A percentile compares a stretch with the other conserved stretches of the same genome.
phyloP scores from a whole-genome alignment of 2,888 invertebrate species.

The Platycheirus albimanus region DNA sequence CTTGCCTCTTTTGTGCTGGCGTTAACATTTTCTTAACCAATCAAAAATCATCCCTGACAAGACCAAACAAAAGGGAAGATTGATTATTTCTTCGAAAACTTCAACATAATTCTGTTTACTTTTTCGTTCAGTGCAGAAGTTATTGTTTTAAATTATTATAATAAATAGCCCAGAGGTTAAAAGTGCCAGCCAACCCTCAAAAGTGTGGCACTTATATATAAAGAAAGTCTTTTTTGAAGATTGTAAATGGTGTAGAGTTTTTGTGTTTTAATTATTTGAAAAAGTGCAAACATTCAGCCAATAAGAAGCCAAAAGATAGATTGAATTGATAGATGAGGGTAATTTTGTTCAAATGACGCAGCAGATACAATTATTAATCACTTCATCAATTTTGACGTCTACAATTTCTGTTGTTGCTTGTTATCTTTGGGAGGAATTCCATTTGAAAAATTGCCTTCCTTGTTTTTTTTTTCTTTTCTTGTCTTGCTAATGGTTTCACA shows the following conservation, averaged over 20 bases:
- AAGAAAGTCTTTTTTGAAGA: neutral
- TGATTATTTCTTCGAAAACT: no score
- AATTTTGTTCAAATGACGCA: neutral
- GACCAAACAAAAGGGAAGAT: no score
- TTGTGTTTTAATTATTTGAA: neutral
- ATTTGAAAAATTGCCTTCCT: neutral
- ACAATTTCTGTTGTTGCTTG: neutral
- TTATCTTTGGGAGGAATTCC: neutral
- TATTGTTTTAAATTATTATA: neutral
- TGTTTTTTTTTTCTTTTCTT: neutral
- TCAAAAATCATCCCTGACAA: no score
- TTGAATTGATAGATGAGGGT: neutral
- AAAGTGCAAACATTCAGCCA: neutral
- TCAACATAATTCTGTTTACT: neutral
- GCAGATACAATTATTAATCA: neutral
- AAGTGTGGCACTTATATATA: neutral
- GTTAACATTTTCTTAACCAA: no score
- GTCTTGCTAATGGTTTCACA: no score
- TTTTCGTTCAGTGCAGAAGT: neutral
- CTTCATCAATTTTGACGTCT: neutral
- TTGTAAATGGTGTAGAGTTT: neutral
- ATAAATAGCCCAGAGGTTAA: neutral
- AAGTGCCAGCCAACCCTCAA: neutral
- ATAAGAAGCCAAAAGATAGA: no score
- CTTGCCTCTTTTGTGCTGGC: no score